Evolutionary conservation across 2,797 vertebrate species (phyloP).

Genomic region (Malacoraja senta): DNA sequence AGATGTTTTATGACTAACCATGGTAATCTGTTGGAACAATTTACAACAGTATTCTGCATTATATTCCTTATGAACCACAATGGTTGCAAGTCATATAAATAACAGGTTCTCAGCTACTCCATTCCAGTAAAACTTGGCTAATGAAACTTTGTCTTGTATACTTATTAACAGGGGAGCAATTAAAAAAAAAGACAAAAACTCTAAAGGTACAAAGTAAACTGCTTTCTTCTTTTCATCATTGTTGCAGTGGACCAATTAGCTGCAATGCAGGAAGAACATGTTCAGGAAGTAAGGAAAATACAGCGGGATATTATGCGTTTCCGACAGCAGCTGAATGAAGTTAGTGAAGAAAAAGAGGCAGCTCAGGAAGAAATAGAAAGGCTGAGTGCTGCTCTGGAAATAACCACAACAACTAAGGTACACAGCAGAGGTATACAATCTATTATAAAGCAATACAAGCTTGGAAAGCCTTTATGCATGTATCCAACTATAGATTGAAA

Average conservation of each 20-base stretch:
- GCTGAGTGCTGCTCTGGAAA: slow-evolving; percentile 55
- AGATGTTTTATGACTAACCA: background rate
- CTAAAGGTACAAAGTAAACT: background rate
- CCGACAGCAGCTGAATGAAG: slow-evolving; percentile 48
- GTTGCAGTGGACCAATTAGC: slow-evolving; percentile 54
- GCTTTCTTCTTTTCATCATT: background rate
- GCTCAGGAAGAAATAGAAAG: slow-evolving; percentile 51
- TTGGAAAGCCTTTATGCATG: background rate
- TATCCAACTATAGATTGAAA: background rate
- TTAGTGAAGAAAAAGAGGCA: slow-evolving; percentile 53
- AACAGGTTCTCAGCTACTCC: background rate
- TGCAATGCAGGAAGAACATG: slow-evolving; percentile 54
- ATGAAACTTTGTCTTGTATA: background rate
- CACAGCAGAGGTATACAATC: background rate
- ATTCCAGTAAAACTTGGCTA: background rate
- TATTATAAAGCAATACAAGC: background rate
- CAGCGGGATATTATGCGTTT: slow-evolving; percentile 54
- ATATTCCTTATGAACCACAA: background rate
- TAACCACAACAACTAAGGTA: slow-evolving; percentile 55
- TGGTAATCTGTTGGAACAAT: background rate
- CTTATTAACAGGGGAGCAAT: background rate
- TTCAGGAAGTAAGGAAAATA: slow-evolving; percentile 54
- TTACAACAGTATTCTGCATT: background rate
- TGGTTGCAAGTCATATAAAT: background rate
- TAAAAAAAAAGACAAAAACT: background rate